Percentiles rank a stretch among this genome's conserved stretches.
These are phyloP conservation scores for Petrophora chlorosata DNA, from an alignment of 2,888 invertebrate genomes.

Conservation along the genomic window DNA sequence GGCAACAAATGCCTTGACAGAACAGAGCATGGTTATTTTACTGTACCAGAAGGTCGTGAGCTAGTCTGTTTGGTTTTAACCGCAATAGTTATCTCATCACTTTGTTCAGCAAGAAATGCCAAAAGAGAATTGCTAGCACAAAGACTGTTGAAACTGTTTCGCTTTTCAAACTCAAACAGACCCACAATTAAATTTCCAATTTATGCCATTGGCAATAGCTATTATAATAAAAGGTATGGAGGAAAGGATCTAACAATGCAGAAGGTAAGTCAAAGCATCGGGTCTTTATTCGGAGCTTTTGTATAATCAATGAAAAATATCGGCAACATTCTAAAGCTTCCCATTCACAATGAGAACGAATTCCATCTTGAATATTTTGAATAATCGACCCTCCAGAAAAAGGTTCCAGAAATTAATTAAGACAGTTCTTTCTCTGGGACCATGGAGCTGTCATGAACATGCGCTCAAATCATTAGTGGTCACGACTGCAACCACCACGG, in stretches of 20 bases:
- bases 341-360: slow-evolving; percentile 10
- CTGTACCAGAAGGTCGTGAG: no score
- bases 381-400: background rate
- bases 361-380: slow-evolving; percentile 13
- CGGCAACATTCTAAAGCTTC: slow-evolving; percentile 22
- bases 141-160: background rate
- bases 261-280: slow-evolving; percentile 10
- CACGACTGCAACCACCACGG: no score
- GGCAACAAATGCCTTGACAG: no score
- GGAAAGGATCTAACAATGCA: slow-evolving; percentile 5
- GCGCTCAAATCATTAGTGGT: background rate
- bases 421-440: background rate
- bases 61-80: no score
- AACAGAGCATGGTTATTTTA: no score
- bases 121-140: no score
- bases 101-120: no score
- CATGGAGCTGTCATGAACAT: background rate
- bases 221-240: background rate
- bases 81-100: no score
- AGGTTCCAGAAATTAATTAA: slow-evolving; percentile 8
- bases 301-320: slow-evolving; percentile 27
- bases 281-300: slow-evolving; percentile 15
- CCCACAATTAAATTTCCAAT: background rate
- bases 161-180: background rate
- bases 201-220: slow-evolving; percentile 1